These are phyloP conservation scores for Sebastes trivittatus DNA, from an alignment of 2,797 vertebrate genomes.

Conservation along the genomic window DNA sequence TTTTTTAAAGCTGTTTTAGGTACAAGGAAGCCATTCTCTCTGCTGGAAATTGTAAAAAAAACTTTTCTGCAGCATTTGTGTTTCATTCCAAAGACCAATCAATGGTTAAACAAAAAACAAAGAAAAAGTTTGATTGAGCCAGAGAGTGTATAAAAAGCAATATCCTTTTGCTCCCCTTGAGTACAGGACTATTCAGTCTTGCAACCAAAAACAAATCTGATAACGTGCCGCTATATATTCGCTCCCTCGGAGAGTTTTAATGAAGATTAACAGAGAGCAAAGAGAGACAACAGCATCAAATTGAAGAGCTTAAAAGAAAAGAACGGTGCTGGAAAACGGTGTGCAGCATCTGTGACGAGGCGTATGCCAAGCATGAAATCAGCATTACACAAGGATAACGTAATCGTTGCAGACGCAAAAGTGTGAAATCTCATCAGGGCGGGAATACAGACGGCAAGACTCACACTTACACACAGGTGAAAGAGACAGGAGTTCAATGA, in stretches of 20 bases:
- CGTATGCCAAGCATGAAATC: conserved; percentile 53
- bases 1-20: not conserved
- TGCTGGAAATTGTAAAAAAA: not conserved
- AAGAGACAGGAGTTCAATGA: not conserved
- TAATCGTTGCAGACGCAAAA: conserved; percentile 33
- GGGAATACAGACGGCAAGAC: not conserved
- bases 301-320: not conserved
- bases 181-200: not conserved
- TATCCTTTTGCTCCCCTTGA: conserved; percentile 1
- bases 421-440: conserved; percentile 56
- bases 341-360: conserved; percentile 43
- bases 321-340: conserved; percentile 10
- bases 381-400: conserved; percentile 48
- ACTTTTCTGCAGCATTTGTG: not conserved
- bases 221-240: not conserved
- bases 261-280: conserved; percentile 48
- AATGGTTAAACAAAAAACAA: not conserved
- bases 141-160: conserved; percentile 15
- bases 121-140: not conserved
- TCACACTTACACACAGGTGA: conserved; percentile 3
- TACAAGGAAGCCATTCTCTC: not conserved
- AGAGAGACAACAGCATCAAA: conserved; percentile 16
- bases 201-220: conserved; percentile 29
- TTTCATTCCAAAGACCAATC: not conserved
- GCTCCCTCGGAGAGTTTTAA: conserved; percentile 31